phyloP scores from a whole-genome alignment of 1,140 invertebrate species.

The Bombus cullumanus region DNA sequence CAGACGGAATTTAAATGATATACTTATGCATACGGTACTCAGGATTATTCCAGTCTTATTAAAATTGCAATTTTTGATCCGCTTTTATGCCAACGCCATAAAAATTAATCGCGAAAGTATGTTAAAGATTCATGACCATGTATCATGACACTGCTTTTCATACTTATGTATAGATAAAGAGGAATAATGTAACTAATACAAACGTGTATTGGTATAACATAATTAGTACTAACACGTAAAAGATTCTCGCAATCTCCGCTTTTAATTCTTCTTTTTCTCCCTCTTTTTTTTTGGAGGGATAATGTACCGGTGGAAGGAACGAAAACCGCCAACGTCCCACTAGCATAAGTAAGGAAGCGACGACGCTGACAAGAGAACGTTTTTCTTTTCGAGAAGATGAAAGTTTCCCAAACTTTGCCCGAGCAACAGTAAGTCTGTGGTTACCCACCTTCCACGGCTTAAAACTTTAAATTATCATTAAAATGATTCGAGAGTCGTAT shows the following conservation, averaged over 20 bases:
- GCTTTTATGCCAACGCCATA: background rate
- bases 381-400: conserved; percentile 26
- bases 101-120: background rate
- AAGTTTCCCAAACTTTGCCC: conserved; percentile 17
- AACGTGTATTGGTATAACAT: too few relatives aligned
- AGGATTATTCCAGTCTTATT: background rate
- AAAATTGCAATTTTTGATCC: conserved; percentile 16
- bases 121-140: background rate
- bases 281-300: background rate
- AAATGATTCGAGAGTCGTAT: background rate
- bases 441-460: background rate
- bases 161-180: too few relatives aligned
- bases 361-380: background rate
- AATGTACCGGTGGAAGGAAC: background rate
- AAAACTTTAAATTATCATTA: conserved; percentile 30
- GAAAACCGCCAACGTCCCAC: background rate
- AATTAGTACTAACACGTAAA: background rate
- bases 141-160: too few relatives aligned
- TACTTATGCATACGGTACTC: background rate
- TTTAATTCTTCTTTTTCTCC: background rate
- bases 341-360: background rate
- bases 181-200: conserved; percentile 4
- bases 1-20: background rate
- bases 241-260: background rate
- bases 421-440: background rate